A percentile compares a stretch with the other conserved stretches of the same genome.
phyloP scores from a whole-genome alignment of 2,888 invertebrate genomes.

The Lucinisca nassula region DNA sequence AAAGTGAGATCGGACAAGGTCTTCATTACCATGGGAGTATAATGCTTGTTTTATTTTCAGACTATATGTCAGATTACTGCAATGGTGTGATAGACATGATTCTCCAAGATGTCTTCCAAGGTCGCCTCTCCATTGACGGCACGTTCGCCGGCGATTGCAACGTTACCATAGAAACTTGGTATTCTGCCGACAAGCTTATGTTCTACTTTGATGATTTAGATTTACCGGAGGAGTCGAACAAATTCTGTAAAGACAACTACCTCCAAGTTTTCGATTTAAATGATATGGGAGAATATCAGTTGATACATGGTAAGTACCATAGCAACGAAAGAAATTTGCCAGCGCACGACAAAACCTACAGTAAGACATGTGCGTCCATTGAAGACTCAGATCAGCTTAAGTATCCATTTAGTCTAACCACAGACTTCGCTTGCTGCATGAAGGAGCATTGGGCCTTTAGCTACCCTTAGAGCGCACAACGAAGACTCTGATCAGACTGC shows the following conservation, averaged over 20 bases:
- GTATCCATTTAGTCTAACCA: too few relatives aligned
- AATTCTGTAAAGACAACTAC: constrained; percentile 8
- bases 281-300: not conserved
- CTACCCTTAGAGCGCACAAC: too few relatives aligned
- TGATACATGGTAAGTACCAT: constrained; percentile 9
- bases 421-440: too few relatives aligned
- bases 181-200: constrained; percentile 20
- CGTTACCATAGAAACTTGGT: constrained; percentile 43
- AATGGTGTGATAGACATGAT: constrained; percentile 31
- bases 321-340: too few relatives aligned
- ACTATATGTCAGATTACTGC: constrained; percentile 48
- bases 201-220: constrained; percentile 45
- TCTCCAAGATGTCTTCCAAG: constrained; percentile 12
- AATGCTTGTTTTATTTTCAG: constrained; percentile 19
- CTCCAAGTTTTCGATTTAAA: constrained; percentile 36
- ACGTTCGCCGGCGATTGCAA: constrained; percentile 46
- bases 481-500: too few relatives aligned
- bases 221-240: not conserved
- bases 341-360: too few relatives aligned
- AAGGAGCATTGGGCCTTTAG: too few relatives aligned
- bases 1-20: too few relatives aligned
- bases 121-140: constrained; percentile 23
- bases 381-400: too few relatives aligned
- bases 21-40: too few relatives aligned
- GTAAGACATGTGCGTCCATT: too few relatives aligned